Evolutionary conservation across 2,888 invertebrate genomes (phyloP).

Genomic region (Lasioglossum pauxillum): DNA sequence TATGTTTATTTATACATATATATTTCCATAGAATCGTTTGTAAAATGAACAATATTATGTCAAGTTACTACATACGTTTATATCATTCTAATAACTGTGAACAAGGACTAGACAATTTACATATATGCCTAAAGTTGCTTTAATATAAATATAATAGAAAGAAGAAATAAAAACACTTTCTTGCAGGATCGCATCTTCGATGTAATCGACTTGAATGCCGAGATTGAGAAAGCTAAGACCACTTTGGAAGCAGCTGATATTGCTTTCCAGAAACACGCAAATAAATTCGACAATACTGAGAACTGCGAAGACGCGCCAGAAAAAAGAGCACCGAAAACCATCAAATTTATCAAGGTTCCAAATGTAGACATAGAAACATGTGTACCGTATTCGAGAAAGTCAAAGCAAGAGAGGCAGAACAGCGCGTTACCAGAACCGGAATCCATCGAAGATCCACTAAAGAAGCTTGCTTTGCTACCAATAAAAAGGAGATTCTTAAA

Average conservation of each 20-base stretch:
- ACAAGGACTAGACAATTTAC: background rate
- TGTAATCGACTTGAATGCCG: slow-evolving; percentile 81
- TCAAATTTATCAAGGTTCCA: slow-evolving; percentile 76
- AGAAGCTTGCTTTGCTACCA: slow-evolving; percentile 51
- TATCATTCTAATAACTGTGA: background rate
- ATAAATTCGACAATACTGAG: slow-evolving; percentile 79
- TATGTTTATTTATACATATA: background rate
- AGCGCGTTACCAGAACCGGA: slow-evolving; percentile 75
- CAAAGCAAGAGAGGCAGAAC: slow-evolving; percentile 69
- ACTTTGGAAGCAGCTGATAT: slow-evolving; percentile 79
- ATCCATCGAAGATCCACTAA: slow-evolving; percentile 62
- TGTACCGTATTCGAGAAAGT: slow-evolving; percentile 31
- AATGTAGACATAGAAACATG: slow-evolving; percentile 61
- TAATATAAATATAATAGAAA: background rate
- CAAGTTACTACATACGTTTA: background rate
- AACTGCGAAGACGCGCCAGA: slow-evolving; percentile 66
- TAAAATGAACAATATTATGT: background rate
- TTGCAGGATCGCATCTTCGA: slow-evolving; percentile 82
- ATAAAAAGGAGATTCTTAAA: slow-evolving; percentile 75
- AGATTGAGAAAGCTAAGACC: slow-evolving; percentile 80
- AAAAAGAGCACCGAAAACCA: slow-evolving; percentile 61
- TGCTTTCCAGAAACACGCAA: slow-evolving; percentile 79
- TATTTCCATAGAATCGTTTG: background rate
- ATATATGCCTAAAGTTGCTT: background rate
- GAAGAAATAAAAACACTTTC: background rate